Evolutionary conservation across 2,797 vertebrate genomes (phyloP).

Genomic region (Sciaenops ocellatus): DNA sequence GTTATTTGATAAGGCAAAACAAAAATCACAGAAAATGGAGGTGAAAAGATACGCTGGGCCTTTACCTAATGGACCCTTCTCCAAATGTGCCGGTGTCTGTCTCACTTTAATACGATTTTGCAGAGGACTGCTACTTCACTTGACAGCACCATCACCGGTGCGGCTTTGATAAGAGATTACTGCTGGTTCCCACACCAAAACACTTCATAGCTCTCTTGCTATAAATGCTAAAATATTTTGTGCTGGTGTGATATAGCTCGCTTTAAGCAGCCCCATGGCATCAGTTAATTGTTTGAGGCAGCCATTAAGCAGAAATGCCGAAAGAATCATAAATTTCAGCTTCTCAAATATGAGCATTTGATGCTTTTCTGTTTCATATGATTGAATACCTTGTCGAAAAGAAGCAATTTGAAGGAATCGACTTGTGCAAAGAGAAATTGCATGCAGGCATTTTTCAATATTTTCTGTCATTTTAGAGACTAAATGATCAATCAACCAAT

Average conservation of each 20-base stretch:
- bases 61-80: conserved; percentile 30
- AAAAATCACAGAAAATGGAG: conserved; percentile 35
- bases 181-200: neutral
- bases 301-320: neutral
- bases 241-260: neutral
- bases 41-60: conserved; percentile 13
- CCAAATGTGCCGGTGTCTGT: conserved; percentile 11
- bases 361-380: neutral
- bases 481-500: neutral
- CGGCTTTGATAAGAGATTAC: conserved; percentile 12
- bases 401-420: neutral
- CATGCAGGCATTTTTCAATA: neutral
- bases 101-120: conserved; percentile 28
- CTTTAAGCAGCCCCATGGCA: neutral
- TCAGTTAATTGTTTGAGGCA: neutral
- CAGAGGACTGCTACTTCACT: conserved; percentile 14
- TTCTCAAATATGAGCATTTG: neutral
- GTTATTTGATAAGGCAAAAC: conserved; percentile 44
- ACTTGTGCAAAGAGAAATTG: neutral
- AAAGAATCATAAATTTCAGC: neutral
- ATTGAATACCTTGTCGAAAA: neutral
- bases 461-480: neutral
- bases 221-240: conserved; percentile 4
- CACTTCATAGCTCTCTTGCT: neutral
- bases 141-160: neutral